Percentiles rank a stretch among this genome's conserved stretches.
These are phyloP conservation scores for Aspidiotus rigidus DNA, from an alignment of 2,888 invertebrate species.

Conservation along the genomic window DNA sequence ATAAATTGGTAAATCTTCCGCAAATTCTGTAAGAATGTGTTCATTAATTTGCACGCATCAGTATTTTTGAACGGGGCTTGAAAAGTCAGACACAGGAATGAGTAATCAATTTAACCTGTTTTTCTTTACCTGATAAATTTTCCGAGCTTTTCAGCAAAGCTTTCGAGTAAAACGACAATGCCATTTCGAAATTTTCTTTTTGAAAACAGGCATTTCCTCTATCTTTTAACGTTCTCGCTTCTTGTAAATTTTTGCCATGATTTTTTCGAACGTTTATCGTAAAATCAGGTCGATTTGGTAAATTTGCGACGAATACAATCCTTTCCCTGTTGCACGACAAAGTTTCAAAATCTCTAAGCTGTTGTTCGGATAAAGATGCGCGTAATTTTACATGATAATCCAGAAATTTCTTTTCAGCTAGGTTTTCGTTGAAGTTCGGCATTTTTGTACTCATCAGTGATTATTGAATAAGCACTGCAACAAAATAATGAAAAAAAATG, in stretches of 20 bases:
- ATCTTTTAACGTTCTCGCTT: conserved; percentile 19
- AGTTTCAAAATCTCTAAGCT: conserved; percentile 17
- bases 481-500: too few relatives aligned
- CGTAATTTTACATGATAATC: conserved; percentile 18
- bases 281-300: conserved; percentile 14
- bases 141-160: conserved; percentile 21
- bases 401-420: conserved; percentile 15
- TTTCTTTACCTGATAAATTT: conserved; percentile 17
- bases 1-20: conserved; percentile 47
- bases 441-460: too few relatives aligned
- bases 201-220: conserved; percentile 21
- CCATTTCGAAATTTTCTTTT: conserved; percentile 14
- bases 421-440: too few relatives aligned
- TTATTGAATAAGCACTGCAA: too few relatives aligned
- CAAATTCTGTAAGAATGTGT: neutral
- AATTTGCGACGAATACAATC: conserved; percentile 11
- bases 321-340: conserved; percentile 13
- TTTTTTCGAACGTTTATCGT: conserved; percentile 10
- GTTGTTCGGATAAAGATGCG: conserved; percentile 1
- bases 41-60: neutral
- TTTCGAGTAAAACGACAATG: conserved; percentile 22
- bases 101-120: neutral
- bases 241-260: conserved; percentile 12
- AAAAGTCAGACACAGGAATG: neutral
- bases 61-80: neutral